A percentile compares a stretch with the other conserved stretches of the same genome.
These are phyloP conservation scores for Grammomys surdaster DNA, from an alignment of 2,113 vertebrate genomes.

Conservation along the genomic window DNA sequence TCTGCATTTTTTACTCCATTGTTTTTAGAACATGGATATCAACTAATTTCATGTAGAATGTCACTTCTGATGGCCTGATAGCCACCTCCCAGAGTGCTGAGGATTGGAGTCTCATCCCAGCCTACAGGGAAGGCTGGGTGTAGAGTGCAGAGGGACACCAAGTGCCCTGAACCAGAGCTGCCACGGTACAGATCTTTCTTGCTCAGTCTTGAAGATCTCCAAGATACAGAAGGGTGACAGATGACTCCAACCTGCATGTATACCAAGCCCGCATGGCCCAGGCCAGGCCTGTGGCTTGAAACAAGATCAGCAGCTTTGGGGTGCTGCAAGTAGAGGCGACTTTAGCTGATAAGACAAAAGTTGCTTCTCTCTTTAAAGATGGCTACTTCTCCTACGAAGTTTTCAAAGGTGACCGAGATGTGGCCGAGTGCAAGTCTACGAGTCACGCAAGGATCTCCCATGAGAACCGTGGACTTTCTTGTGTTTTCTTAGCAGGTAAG, in stretches of 20 bases:
- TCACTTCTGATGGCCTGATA: neutral
- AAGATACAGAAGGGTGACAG: neutral
- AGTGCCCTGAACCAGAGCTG: fast-evolving
- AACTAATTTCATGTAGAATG: neutral
- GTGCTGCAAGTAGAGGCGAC: neutral
- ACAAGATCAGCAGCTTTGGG: neutral
- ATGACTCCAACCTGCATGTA: neutral
- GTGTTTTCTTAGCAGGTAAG: neutral
- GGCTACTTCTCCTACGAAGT: neutral
- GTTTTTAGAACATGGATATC: neutral
- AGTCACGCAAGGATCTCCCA: neutral
- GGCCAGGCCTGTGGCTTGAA: fast-evolving
- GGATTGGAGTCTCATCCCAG: neutral
- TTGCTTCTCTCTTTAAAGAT: neutral
- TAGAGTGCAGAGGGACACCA: neutral
- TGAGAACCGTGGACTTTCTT: neutral
- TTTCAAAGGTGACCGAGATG: neutral
- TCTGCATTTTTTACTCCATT: neutral
- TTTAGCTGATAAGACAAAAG: neutral
- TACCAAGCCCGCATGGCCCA: neutral
- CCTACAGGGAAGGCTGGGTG: neutral
- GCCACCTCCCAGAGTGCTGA: neutral
- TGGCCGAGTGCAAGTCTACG: neutral
- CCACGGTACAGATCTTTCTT: neutral
- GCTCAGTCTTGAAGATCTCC: neutral